A percentile compares a stretch with the other conserved stretches of the same genome.
phyloP scores from a whole-genome alignment of 2,113 vertebrate genomes.

The Ophthalmolycus amberensis region DNA sequence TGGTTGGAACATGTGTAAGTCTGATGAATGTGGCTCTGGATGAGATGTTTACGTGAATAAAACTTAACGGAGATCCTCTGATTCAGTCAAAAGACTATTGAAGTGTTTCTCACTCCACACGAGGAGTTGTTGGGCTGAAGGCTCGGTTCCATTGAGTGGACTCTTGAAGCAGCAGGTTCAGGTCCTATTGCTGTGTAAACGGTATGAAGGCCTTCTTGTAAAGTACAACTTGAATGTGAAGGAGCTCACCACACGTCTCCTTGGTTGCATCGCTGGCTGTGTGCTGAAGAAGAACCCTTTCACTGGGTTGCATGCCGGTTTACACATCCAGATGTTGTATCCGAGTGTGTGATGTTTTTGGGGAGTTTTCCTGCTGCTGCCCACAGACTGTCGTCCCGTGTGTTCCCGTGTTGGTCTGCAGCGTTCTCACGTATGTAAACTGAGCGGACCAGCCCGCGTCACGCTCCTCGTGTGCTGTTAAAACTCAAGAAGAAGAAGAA shows the following conservation, averaged over 20 bases:
- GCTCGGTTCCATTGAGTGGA: not conserved
- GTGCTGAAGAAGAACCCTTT: not conserved
- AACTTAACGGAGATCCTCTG: not conserved
- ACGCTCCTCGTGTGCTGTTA: not conserved
- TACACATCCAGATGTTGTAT: not conserved
- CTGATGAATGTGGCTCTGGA: not conserved
- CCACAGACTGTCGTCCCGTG: constrained; percentile 11
- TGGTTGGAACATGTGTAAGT: not conserved
- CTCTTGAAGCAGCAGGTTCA: not conserved
- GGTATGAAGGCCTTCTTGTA: not conserved
- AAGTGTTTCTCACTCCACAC: not conserved
- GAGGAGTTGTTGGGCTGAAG: too few relatives aligned
- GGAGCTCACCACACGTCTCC: not conserved
- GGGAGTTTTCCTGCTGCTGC: not conserved
- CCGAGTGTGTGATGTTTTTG: not conserved
- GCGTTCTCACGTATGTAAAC: constrained; percentile 26
- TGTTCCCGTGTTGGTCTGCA: not conserved
- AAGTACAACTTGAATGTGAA: not conserved
- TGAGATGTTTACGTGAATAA: not conserved
- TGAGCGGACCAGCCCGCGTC: not conserved
- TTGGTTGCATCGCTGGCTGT: too few relatives aligned
- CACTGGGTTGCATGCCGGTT: constrained; percentile 11
- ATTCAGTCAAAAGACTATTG: not conserved
- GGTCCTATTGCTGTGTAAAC: not conserved
- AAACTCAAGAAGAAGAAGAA: not conserved